Evolutionary conservation across 2,888 invertebrate genomes (phyloP), one percentile per base, ranked within the genome.

Genomic region (Caenorhabditis wallacei): DNA sequence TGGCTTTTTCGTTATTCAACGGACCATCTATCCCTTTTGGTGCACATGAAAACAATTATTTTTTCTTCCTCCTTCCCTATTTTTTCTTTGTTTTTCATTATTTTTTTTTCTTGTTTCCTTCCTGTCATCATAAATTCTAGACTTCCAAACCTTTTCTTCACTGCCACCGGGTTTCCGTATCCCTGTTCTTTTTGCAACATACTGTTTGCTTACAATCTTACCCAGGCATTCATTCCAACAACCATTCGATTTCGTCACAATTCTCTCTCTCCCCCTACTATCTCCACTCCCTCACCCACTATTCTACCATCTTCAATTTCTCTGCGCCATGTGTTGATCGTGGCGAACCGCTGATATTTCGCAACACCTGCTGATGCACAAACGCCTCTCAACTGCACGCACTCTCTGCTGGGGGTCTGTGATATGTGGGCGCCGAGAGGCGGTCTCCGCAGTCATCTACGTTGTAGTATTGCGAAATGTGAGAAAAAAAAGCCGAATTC

Each of bases 351-450:
- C 10, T 40, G 35, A 61, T 61, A 61, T 78, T 78, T 78, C 78
- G 78, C 78, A 78, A 78, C 69, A 78, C 76, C 76, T 76, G 57
- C 68, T 68, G 75, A 76, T 59, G 68, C 24, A 35, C 66, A 8
- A 30, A 7, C 26, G 13, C 10, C 56, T 66, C 75, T 56, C 40
- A 11, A 8, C 43, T 20, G 11, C 51, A 16, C 22, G 40, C 30
- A 30, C 61, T 72, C 35, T 61, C 51, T 53, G 26, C 13, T 66
- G 10, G 53, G 30, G 16, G 20, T 53, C 66, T 37, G 26, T 59
- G 61, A 61, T 63, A 78, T 78, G 69, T 69, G 69, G 68, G 76
- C 68, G 68, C 76, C 30, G 30, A 35, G 57, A 53, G 78, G 78
- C 78, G 78, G 78, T 16, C 48, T 22, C 43, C 16, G 43, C 16